Base-by-base conservation (phyloP, 2,888 invertebrate species). In the Ecliptopera silaceata region DNA sequence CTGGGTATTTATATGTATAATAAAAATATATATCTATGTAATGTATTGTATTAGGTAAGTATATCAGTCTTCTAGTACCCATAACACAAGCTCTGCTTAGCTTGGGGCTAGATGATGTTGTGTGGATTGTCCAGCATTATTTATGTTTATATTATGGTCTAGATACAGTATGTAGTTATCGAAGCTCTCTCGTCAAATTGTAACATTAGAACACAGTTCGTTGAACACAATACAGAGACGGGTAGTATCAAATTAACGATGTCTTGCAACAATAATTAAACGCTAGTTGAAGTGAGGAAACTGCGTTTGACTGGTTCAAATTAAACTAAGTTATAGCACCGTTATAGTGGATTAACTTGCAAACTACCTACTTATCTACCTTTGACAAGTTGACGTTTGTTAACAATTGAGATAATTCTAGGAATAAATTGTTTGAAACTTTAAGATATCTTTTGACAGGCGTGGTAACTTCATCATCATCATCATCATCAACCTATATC, bases 221-320 rank as follows among this genome's bases (percentile, higher is more conserved):
- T 60, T 63, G 71, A 77, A 65, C 76, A 75, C 78, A 80, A 79
- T 80, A 80, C 75, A 51, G 73, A 74, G 72, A 79, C 77, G 72
- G 77, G 70, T 73, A 75, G 80, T 79, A 82, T 81, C 77, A 82
- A 85, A 86, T 86, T 83, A 86, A 81, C 79, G 65, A 77, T 80
- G 80, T 79, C 84, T 82, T 78, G 79, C 74, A 72, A 74, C 79
- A 78, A 82, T 85, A 85, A 87, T 87, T 87, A 85, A 82, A 84
- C 79, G 80, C 31, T 43, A 49, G 54, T 53, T 41, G 48, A 56
- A 61, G 61, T 59, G 31, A 54, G 78, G 81, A 75, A 81, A 77
- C 80, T 80, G 79, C 80, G 79, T 82, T 79, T 76, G 82, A 80
- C 79, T 82, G 76, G 77, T 79, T 79, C 80, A 82, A 85, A 83